Base-by-base conservation (phyloP, 23 tunicate genomes). In the Corella eumyota region DNA sequence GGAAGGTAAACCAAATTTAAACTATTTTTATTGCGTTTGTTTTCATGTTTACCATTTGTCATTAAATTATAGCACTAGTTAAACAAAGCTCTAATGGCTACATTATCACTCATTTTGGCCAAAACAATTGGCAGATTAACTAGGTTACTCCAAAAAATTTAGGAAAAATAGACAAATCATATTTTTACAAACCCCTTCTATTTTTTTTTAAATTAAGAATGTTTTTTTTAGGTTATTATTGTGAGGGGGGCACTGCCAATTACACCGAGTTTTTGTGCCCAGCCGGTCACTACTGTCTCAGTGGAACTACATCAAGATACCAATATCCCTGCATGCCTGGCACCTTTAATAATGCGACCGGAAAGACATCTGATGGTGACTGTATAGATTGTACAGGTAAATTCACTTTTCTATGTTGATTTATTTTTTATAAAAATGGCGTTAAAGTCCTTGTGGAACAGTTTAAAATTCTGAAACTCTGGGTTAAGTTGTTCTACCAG, bases 281-380 rank as follows among this genome's bases (percentile, higher is more conserved):
- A 3, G 29, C 66, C 36, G 96, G 96, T 19, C 77, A 78, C 54
- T 88, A 67, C 45, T 88, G 96, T 62, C 57, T 26, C 20, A 56
- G 27, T 2, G 63, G 71, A 0, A 88, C 96, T 24, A 34, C 45
- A 19, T n/a, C 13, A 25, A 51, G 58, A 25, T 0, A 28, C 13
- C 27, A 79, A 62, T 19, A 88, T 67, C 55, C 65, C 0, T 88
- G 96, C 44, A 58, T 56, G 1, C 33, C 49, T 7, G 96, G 96
- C 36, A 88, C 88, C 30, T 88, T 68, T 61, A 88, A 88, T 64
- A 88, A 88, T 45, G 73, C 25, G 24, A 78, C 96, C 2, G 58
- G 45, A 11, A 72, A 62, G 58, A 61, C 74, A 44, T 6, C 45
- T 11, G 21, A 20, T 2, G 50, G 23, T 23, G 81, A 73, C 60